Conservation (phyloP, 2,113 vertebrate species). For the Pelecanus crispus region DNA sequence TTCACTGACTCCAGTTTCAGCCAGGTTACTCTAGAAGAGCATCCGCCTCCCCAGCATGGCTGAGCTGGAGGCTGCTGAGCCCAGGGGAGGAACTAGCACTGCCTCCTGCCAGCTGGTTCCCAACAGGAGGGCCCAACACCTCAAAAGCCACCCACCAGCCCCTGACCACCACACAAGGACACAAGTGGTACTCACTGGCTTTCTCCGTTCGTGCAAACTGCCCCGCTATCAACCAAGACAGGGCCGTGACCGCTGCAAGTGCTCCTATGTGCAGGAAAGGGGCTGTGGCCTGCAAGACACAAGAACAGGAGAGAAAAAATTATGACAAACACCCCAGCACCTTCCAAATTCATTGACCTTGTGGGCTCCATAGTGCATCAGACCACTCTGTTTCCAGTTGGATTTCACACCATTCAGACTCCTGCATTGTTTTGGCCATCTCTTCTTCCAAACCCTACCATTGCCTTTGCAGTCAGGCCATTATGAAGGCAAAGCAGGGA, state of each 20-base stretch:
- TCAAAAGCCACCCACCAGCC: neutral
- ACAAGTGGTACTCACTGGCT: conserved; percentile 77
- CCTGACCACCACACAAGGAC: neutral
- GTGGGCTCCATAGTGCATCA: neutral
- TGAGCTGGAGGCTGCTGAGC: neutral
- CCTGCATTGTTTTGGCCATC: neutral
- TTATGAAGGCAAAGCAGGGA: neutral
- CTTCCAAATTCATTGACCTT: rapidly evolving
- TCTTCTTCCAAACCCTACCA: neutral
- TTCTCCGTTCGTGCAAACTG: conserved; percentile 87
- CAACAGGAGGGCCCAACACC: rapidly evolving
- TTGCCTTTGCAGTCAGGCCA: neutral
- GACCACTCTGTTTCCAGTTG: neutral
- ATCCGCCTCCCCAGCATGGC: rapidly evolving
- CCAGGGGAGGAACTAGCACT: neutral
- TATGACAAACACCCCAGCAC: neutral
- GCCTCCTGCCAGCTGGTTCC: neutral
- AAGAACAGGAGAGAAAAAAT: neutral
- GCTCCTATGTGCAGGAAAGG: conserved; percentile 94
- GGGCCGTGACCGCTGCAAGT: conserved; percentile 78
- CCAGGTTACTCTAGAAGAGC: neutral
- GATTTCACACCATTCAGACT: neutral
- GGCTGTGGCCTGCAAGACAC: conserved; percentile 83
- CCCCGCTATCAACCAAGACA: conserved; percentile 93
- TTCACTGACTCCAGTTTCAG: neutral